Evolutionary conservation across 2,113 vertebrate species (phyloP).

Genomic region (Gambusia holbrooki): DNA sequence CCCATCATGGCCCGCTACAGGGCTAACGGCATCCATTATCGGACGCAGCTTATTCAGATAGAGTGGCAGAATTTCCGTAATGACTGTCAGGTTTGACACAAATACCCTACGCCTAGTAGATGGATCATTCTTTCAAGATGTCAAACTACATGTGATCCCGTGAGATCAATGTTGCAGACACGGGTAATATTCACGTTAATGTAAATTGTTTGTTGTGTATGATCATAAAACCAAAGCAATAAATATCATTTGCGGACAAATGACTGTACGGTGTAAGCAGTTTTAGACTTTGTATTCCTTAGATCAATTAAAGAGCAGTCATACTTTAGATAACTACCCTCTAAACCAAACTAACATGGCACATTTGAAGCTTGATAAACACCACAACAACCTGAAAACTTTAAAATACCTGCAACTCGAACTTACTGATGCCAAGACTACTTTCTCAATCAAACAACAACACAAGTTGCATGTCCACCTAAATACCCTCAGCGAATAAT

Average conservation of each 20-base stretch:
- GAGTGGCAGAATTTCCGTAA: not conserved
- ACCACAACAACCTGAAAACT: not conserved
- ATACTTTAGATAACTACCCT: too few relatives aligned
- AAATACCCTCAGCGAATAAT: too few relatives aligned
- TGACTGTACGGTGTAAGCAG: not conserved
- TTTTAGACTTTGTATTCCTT: not conserved
- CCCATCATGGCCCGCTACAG: slow-evolving; percentile 50
- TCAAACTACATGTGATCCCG: not conserved
- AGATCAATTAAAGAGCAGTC: too few relatives aligned
- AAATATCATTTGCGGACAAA: not conserved
- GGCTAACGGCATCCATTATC: slow-evolving; percentile 65
- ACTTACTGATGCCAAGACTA: not conserved
- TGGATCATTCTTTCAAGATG: not conserved
- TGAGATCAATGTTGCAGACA: not conserved
- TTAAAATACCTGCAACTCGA: not conserved
- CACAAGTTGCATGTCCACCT: too few relatives aligned
- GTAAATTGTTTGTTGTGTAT: not conserved
- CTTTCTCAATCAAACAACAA: not conserved
- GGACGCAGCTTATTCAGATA: slow-evolving; percentile 19
- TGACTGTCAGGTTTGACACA: not conserved
- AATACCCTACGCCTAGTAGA: not conserved
- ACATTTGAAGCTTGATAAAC: not conserved
- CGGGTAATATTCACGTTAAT: not conserved
- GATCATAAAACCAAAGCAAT: not conserved
- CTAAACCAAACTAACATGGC: too few relatives aligned